Evolutionary conservation across 2,797 vertebrate genomes (phyloP).

Genomic region (Xerus rutilus): DNA sequence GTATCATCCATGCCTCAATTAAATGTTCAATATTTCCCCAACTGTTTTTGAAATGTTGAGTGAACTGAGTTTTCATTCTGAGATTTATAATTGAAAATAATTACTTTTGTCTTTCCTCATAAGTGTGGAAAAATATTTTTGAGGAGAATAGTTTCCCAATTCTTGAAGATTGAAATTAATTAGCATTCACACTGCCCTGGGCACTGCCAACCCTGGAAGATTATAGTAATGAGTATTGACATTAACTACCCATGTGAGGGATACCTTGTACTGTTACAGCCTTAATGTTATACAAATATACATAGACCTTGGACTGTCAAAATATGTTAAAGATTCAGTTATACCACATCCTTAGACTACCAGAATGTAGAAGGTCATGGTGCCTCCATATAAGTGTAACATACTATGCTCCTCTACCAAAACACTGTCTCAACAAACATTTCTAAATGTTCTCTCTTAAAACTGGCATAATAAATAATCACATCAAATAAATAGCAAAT

Average conservation of each 20-base stretch:
- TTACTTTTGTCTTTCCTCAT: constrained; percentile 35
- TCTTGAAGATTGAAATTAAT: constrained; percentile 82
- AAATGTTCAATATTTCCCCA: constrained; percentile 68
- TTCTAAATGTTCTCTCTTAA: constrained; percentile 63
- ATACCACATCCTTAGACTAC: constrained; percentile 1
- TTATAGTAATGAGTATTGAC: constrained; percentile 68
- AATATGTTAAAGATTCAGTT: constrained; percentile 54
- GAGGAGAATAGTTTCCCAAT: constrained; percentile 69
- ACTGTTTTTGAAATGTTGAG: constrained; percentile 70
- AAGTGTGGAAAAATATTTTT: constrained; percentile 62
- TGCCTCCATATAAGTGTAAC: not conserved
- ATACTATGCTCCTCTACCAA: not conserved
- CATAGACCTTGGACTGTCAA: constrained; percentile 52
- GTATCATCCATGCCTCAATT: constrained; percentile 31
- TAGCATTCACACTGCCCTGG: constrained; percentile 72
- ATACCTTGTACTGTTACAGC: constrained; percentile 60
- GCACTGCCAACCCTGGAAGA: constrained; percentile 67
- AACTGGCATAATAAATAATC: not conserved
- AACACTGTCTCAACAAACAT: not conserved
- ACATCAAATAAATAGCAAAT: too few species aligned
- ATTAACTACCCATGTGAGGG: constrained; percentile 68
- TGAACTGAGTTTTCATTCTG: constrained; percentile 80
- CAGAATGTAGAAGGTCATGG: not conserved
- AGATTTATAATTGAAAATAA: constrained; percentile 70
- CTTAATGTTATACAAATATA: constrained; percentile 70